Evolutionary conservation across 2,113 vertebrate species (phyloP), one percentile per base, ranked within the genome.

Genomic region (Atractosteus spatula): DNA sequence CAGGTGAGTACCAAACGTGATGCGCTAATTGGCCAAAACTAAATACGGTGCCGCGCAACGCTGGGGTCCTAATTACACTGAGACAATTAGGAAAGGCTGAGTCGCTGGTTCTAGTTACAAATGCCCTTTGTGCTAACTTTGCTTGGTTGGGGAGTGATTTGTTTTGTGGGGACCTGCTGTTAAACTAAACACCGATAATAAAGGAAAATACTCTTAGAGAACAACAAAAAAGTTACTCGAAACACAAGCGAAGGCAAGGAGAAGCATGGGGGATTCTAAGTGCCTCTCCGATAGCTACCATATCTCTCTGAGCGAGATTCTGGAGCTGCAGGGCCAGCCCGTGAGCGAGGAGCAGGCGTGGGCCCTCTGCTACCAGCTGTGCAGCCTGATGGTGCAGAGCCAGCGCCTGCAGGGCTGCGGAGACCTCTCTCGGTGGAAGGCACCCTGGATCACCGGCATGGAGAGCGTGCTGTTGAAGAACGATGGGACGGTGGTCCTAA

Each of bases 261-360:
- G 61, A 12, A 29, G 29, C 29, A 77, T 80, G 77, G 78, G 79
- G 54, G 12, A 68, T 55, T 45, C 5, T 10, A 17, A 51, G n/a
- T 71, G 41, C 67, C 47, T 55, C 7, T 41, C 42, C 10, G 12
- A 17, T 5, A 2, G 2, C 44, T 69, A 54, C 55, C 75, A 69
- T 16, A 54, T 84, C 3, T 77, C 75, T 17, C 51, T 84, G 73
- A 69, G 70, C 0, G 74, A 73, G 11, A 54, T 84, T 13, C 75
- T 84, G 16, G 72, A 56, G 44, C 3, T 80, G 3, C 82, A 80
- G 54, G 71, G 69, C 8, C 77, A 82, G 13, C 78, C 82, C 0
- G 54, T 80, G 51, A 79, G 76, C 67, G 82, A 84, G 56, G 82
- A 84, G 64, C 80, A 84, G 65, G 82, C 82, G 3, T 84, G 82